Evolutionary conservation across 2,888 invertebrate species (phyloP), one percentile per base, ranked within the genome.

Genomic region (Sinohyriopsis cumingii): DNA sequence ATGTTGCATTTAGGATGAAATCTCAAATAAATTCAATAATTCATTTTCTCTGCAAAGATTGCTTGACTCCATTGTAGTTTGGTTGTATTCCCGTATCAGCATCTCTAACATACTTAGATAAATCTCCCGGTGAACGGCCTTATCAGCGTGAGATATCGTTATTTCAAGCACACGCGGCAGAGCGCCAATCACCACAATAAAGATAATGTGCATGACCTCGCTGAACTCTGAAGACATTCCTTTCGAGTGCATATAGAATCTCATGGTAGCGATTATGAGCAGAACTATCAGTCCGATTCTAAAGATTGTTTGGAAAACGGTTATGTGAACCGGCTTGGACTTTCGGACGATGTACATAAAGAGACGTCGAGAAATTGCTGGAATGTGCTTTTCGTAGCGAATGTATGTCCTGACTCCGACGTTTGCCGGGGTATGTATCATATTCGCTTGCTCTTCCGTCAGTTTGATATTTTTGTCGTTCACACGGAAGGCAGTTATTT

Each of bases 131-230:
- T 59, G 60, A 12, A 72, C 64, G 33, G 33, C 45, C 5, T 75
- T 64, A 24, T 69, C 65, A n/a, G 55, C 24, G 20, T 69, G 64
- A 12, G 67, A 65, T 45, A 69, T 22, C 5, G 69, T 67, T n/a
- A 75, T 69, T 62, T 72, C 71, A 12, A 75, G 25, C 1, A 75
- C 56, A 56, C 62, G 57, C 20, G 75, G 75, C 25, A 75, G 25
- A 4, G 75, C 71, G 9, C 74, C 74, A 25, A 74, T 28, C 5
- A 56, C 68, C 19, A 74, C 55, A 24, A 74, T 69, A 53, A 74
- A 74, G 0, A 74, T 55, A 25, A 74, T 71, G 33, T 71, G 71
- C 69, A 74, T 74, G 9, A 74, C 68, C 22, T 74, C 74, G 3
- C 69, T 61, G 55, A 74, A 59, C 1, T 65, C 66, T 59, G 61